Conservation (phyloP, 1,140 invertebrate genomes). For the Drosophila saltans region DNA sequence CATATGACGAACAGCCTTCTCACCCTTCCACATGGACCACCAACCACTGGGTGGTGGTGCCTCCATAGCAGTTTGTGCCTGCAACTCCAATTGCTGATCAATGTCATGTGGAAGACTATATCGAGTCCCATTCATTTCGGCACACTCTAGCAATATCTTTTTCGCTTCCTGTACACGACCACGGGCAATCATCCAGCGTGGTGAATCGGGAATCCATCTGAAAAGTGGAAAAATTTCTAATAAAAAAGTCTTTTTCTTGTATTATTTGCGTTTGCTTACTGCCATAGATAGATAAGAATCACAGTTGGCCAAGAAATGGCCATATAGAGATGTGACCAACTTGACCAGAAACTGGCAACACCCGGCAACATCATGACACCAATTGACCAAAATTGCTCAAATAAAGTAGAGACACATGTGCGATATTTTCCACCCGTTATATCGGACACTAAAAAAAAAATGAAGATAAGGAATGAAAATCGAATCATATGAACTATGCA, state of each 20-base stretch:
- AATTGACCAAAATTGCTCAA: slow-evolving; percentile 84
- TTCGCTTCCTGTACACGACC: slow-evolving; percentile 90
- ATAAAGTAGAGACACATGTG: slow-evolving; percentile 79
- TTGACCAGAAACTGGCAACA: slow-evolving; percentile 82
- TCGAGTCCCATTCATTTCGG: slow-evolving; percentile 85
- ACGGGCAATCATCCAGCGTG: slow-evolving; percentile 91
- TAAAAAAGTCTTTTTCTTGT: background rate
- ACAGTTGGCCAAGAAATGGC: slow-evolving; percentile 83
- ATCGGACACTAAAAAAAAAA: slow-evolving; percentile 71
- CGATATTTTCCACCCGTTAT: slow-evolving; percentile 82
- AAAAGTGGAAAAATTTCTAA: background rate
- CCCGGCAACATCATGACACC: slow-evolving; percentile 83
- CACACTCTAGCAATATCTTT: slow-evolving; percentile 88
- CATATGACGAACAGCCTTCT: slow-evolving; percentile 73
- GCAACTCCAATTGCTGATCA: slow-evolving; percentile 78
- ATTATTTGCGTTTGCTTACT: slow-evolving; percentile 52
- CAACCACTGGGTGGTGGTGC: slow-evolving; percentile 75
- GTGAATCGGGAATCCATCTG: slow-evolving; percentile 90
- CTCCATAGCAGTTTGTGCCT: slow-evolving; percentile 78
- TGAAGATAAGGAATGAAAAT: background rate
- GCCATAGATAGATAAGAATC: slow-evolving; percentile 82
- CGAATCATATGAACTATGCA: background rate
- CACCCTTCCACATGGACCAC: slow-evolving; percentile 81
- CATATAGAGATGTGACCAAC: slow-evolving; percentile 83
- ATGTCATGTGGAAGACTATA: slow-evolving; percentile 77